A percentile compares a stretch with the other conserved stretches of the same genome.
Conservation (phyloP, 2,113 vertebrate species). For the Pelvicachromis taeniatus region DNA sequence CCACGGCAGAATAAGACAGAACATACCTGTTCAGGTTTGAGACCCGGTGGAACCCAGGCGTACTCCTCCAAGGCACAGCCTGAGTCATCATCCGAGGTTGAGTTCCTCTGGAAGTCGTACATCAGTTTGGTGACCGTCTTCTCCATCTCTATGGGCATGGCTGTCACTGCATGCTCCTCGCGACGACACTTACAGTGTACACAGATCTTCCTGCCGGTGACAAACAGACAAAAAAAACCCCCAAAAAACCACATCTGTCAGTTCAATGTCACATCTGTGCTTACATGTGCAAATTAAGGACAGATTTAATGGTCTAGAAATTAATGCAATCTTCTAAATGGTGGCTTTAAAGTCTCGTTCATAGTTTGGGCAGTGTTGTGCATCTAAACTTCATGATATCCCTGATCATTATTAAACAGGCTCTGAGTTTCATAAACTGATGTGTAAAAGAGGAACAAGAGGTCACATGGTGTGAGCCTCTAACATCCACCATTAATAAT, state of each 20-base stretch:
- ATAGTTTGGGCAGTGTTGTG: neutral
- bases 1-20: neutral
- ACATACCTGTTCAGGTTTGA: slow-evolving; percentile 92
- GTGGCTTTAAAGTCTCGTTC: neutral
- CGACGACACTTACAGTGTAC: slow-evolving; percentile 97
- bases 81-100: slow-evolving; percentile 93
- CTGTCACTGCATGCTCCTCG: slow-evolving; percentile 92
- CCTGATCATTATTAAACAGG: neutral
- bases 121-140: slow-evolving; percentile 97
- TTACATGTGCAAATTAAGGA: neutral
- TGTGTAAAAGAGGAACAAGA: neutral
- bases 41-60: slow-evolving; percentile 92
- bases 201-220: slow-evolving; percentile 88
- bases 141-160: slow-evolving; percentile 98
- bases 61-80: slow-evolving; percentile 98
- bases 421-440: neutral
- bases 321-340: neutral
- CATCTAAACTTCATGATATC: neutral
- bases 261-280: neutral
- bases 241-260: neutral
- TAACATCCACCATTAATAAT: slow-evolving; percentile 12
- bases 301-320: neutral
- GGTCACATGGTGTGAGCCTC: neutral
- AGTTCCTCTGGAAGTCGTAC: slow-evolving; percentile 99
- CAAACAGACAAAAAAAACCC: neutral